Evolutionary conservation across 2,113 vertebrate species (phyloP), one percentile per base, ranked within the genome.

Genomic region (Heterotis niloticus): DNA sequence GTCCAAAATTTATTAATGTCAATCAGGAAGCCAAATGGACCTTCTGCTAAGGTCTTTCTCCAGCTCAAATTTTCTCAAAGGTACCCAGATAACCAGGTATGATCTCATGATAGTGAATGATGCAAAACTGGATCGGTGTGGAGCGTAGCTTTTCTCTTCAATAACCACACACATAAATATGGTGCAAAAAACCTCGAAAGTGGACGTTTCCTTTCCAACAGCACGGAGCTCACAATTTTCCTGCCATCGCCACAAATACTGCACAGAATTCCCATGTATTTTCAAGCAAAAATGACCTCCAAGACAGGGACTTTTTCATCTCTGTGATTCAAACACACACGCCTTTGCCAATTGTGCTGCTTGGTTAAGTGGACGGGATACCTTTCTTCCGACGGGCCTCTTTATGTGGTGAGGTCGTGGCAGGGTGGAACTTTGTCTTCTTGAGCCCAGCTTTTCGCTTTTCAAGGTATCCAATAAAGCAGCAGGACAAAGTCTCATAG

Each of bases 381-480:
- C 34, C 34, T 44, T 73, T 23, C 24, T 4, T 56, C 26, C n/a
- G 56, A 23, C 52, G 10, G 71, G 56, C 12, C 71, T 14, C 51
- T 24, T 74, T 54, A 28, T 59, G 71, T 74, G 54, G 64, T 44
- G 13, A 13, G 9, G 52, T 10, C 24, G 20, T 5, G n/a, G 11
- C 24, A 57, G 71, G 57, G 26, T 74, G 52, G 57, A 57, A 26
- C 54, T 74, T 52, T 59, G 54, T 57, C 57, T 72, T 51, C 70
- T 72, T 44, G 14, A 20, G 14, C 13, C 24, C 70, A 24, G 52
- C 18, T 72, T 56, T 67, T 67, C 14, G 23, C 23, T 66, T 54
- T 29, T 71, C 13, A 52, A 72, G 71, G 5, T 12, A 23, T 74
- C 23, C 71, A 59, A 57, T 59, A 74, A 69, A 69, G 67, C 24